Conservation (phyloP, 2,797 vertebrate genomes). For the Protosalanx chinensis region DNA sequence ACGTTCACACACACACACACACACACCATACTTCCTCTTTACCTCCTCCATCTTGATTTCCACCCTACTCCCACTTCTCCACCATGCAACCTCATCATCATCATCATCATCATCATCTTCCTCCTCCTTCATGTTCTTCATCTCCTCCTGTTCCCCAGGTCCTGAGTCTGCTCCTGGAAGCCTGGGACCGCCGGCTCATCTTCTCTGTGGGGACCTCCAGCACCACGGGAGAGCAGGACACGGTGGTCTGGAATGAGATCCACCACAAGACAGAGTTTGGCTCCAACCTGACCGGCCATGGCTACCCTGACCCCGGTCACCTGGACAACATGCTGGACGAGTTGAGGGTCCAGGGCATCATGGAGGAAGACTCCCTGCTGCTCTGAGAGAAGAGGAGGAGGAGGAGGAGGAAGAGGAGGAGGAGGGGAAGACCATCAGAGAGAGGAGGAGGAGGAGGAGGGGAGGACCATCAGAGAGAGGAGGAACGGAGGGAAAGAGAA, state of each 20-base stretch:
- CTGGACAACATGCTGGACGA: constrained; percentile 88
- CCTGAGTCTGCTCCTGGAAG: constrained; percentile 85
- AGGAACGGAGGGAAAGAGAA: constrained; percentile 11
- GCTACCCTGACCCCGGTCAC: constrained; percentile 90
- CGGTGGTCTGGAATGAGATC: constrained; percentile 94
- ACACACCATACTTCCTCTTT: neutral
- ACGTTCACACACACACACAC: neutral
- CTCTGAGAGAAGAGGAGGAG: constrained; percentile 21
- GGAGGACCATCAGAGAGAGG: neutral
- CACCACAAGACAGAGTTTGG: constrained; percentile 94
- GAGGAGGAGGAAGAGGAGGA: too few relatives aligned
- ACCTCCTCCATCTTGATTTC: neutral
- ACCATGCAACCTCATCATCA: neutral
- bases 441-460: neutral
- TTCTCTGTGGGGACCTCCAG: constrained; percentile 91
- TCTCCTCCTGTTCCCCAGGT: constrained; percentile 65
- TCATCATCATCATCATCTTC: neutral
- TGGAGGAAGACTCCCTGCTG: constrained; percentile 68
- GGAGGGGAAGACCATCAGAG: neutral
- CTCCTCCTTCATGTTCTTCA: neutral
- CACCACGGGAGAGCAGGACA: constrained; percentile 91
- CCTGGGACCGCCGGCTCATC: constrained; percentile 91
- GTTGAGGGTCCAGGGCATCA: constrained; percentile 90
- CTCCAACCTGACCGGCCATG: constrained; percentile 91
- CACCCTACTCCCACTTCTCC: neutral